phyloP scores from a whole-genome alignment of 2,888 invertebrate species.

The Drosophila mimica region DNA sequence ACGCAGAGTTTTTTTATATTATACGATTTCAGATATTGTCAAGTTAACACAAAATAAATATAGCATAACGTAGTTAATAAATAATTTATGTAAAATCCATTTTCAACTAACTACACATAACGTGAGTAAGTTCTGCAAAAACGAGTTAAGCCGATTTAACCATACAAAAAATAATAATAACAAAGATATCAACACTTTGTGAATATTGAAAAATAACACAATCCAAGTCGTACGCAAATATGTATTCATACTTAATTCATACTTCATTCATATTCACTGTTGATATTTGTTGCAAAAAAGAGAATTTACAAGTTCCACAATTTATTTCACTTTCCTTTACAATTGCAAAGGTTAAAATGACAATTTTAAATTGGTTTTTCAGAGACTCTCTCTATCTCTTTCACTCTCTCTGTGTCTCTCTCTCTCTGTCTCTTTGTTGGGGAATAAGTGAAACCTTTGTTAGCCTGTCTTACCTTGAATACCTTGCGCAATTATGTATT shows the following conservation, averaged over 20 bases:
- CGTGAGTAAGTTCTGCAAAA: neutral
- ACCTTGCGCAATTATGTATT: slow-evolving; percentile 35
- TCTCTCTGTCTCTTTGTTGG: neutral
- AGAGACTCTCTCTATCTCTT: neutral
- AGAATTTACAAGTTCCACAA: slow-evolving; percentile 11
- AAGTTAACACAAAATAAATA: neutral
- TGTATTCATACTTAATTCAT: slow-evolving; percentile 5
- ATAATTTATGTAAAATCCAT: slow-evolving; percentile 5
- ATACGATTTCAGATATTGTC: neutral
- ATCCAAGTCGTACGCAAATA: slow-evolving; percentile 27
- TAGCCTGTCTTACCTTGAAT: neutral
- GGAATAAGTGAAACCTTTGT: slow-evolving; percentile 36
- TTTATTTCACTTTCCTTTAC: slow-evolving; percentile 12
- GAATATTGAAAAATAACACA: slow-evolving; percentile 8
- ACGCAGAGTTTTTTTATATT: neutral
- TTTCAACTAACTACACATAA: slow-evolving; percentile 4
- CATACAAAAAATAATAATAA: slow-evolving; percentile 20
- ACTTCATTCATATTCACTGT: neutral
- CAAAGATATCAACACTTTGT: neutral
- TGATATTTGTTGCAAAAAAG: slow-evolving; percentile 15
- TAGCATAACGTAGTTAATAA: neutral
- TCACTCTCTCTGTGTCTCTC: too few relatives aligned
- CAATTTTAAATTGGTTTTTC: slow-evolving; percentile 26
- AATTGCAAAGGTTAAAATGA: slow-evolving; percentile 26
- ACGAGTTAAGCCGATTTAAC: slow-evolving; percentile 21